phyloP scores from a whole-genome alignment of 2,113 vertebrate genomes.

The Petrocephalus zakoni region DNA sequence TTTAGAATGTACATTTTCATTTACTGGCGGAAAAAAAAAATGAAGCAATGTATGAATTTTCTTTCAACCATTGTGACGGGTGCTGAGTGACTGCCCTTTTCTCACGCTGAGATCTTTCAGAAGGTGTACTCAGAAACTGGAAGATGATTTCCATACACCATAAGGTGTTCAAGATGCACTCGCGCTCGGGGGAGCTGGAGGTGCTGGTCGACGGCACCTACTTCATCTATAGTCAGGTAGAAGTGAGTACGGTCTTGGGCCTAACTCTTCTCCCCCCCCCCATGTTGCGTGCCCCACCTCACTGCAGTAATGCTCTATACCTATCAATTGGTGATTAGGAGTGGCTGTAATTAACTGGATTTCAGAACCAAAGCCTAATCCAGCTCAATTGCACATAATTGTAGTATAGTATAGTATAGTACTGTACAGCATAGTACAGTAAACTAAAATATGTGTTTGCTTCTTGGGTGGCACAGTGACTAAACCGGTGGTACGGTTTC shows the following conservation, averaged over 20 bases:
- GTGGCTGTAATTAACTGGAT: background rate
- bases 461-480: background rate
- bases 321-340: background rate
- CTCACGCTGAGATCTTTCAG: constrained; percentile 97
- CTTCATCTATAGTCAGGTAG: constrained; percentile 99
- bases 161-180: constrained; percentile 96
- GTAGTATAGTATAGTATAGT: background rate
- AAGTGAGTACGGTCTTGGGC: constrained; percentile 99
- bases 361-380: background rate
- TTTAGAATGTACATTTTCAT: background rate
- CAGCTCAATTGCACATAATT: background rate
- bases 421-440: background rate
- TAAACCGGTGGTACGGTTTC: background rate
- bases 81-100: constrained; percentile 80
- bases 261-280: constrained; percentile 66
- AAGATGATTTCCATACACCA: constrained; percentile 94
- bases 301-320: background rate
- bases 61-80: background rate
- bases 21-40: background rate
- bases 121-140: constrained; percentile 97
- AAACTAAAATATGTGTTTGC: background rate
- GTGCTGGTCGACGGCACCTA: constrained; percentile 97
- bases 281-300: background rate
- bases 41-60: background rate
- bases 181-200: constrained; percentile 93